A percentile compares a stretch with the other conserved stretches of the same genome.
Evolutionary conservation across 2,113 vertebrate genomes (phyloP).

Genomic region (Stegastes partitus): DNA sequence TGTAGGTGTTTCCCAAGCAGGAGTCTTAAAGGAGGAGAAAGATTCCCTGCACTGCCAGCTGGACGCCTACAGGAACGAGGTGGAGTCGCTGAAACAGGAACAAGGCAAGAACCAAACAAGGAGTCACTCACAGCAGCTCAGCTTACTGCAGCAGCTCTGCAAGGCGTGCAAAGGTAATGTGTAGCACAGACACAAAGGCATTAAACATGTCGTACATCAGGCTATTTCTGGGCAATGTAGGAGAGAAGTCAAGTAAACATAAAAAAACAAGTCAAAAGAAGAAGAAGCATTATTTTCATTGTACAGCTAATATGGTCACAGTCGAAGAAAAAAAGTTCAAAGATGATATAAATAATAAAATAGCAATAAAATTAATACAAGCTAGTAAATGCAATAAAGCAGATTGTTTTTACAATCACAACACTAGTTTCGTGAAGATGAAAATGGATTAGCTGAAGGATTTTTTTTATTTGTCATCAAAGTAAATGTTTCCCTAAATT

Average conservation of each 20-base stretch:
- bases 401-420: no score
- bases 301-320: no score
- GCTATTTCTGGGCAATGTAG: background rate
- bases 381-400: no score
- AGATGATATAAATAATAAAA: no score
- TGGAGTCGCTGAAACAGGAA: slow-evolving; percentile 93
- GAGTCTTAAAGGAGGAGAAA: slow-evolving; percentile 93
- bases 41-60: slow-evolving; percentile 88
- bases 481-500: no score
- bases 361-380: no score
- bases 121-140: slow-evolving; percentile 90
- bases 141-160: slow-evolving; percentile 93
- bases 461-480: no score
- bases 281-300: no score
- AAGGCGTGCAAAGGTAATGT: slow-evolving; percentile 92
- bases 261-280: no score
- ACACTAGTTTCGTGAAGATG: no score
- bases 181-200: background rate
- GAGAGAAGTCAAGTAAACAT: background rate
- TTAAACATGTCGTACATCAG: background rate
- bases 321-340: no score
- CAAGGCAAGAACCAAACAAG: slow-evolving; percentile 87
- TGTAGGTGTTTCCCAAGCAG: slow-evolving; percentile 86
- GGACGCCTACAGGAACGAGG: slow-evolving; percentile 93
- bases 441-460: no score